Evolutionary conservation across 2,888 invertebrate species (phyloP), one percentile per base, ranked within the genome.

Genomic region (Caenorhabditis auriculariae): DNA sequence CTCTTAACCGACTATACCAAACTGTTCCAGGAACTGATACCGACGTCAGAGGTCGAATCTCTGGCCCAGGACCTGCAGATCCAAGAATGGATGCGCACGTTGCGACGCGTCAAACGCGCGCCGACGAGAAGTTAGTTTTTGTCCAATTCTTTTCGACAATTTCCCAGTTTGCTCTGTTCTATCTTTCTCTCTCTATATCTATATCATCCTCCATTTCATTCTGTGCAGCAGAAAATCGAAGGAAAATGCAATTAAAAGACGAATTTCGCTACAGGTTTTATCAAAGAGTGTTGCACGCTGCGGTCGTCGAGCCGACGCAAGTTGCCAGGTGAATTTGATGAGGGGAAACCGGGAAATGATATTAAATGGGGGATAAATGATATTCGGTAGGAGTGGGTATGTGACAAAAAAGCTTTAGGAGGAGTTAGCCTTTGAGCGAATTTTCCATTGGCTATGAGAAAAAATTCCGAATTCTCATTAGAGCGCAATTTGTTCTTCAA

Each of bases 1-100:
- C 35, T 32, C n/a, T 32, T n/a, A 32, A n/a, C 9, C 35, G n/a
- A 32, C n/a, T 32, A 9, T 32, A n/a, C n/a, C n/a, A 44, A 26
- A 9, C 21, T 19, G 9, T 59, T 60, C 0, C 44, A 61, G 61
- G 61, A 61, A 57, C 51, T 61, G 51, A 50, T 61, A 54, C 61
- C 57, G 24, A 47, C 61, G 19, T 32, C 28, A 32, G 61, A 61
- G 57, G 54, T 61, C 49, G 61, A 61, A 45, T 48, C 54, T 32
- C 54, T 61, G 19, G 56, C 61, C 38, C 57, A 61, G 42, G 71
- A 74, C 46, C 65, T 76, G 19, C 69, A 75, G 52, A 66, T 76
- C 23, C 76, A 77, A 58, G 75, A 77, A 57, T 75, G 73, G 61
- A 78, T 77, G 77, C 72, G 73, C 39, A 64, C 66, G 39, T 50